A percentile compares a stretch with the other conserved stretches of the same genome.
phyloP scores from a whole-genome alignment of 1,140 invertebrate species.

The Neomicropteryx cornuta region DNA sequence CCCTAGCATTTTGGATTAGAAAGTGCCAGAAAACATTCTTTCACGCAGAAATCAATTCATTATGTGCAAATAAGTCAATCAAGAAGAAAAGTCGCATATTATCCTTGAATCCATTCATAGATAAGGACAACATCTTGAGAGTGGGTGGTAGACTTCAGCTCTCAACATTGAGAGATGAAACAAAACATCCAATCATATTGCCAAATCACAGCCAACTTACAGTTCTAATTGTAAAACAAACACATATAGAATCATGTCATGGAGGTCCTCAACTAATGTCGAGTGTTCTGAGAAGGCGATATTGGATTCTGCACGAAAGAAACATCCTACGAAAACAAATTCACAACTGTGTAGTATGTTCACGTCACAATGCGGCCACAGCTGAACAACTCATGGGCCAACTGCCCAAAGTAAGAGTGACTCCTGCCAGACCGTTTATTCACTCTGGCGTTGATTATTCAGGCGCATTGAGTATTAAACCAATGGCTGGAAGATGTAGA shows the following conservation, averaged over 20 bases:
- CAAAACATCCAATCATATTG: slow-evolving; percentile 20
- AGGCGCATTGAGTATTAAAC: slow-evolving; percentile 20
- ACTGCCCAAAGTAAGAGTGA: slow-evolving; percentile 18
- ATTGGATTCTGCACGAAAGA: slow-evolving; percentile 16
- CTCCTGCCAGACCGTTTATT: slow-evolving; percentile 18
- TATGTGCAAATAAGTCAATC: slow-evolving; percentile 8
- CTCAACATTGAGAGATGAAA: slow-evolving; percentile 16
- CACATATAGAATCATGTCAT: slow-evolving; percentile 19
- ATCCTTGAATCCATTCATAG: slow-evolving; percentile 21
- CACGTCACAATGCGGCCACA: slow-evolving; percentile 1
- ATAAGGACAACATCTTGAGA: slow-evolving; percentile 21
- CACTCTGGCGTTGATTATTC: slow-evolving; percentile 24
- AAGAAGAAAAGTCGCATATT: slow-evolving; percentile 10
- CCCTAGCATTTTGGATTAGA: slow-evolving; percentile 9
- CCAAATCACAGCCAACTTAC: slow-evolving; percentile 10
- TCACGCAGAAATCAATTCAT: slow-evolving; percentile 12
- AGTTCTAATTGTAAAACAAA: slow-evolving; percentile 15
- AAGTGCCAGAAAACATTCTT: slow-evolving; percentile 13
- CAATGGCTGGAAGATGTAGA: slow-evolving; percentile 1
- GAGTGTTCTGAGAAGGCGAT: slow-evolving; percentile 13
- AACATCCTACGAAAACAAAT: slow-evolving; percentile 7
- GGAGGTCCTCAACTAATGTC: slow-evolving; percentile 17
- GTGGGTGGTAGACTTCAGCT: slow-evolving; percentile 27
- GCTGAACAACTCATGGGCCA: slow-evolving; percentile 21
- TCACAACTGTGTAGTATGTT: slow-evolving; percentile 15